Base-by-base conservation (phyloP, 2,797 vertebrate genomes). In the Pipistrellus pipistrellus region DNA sequence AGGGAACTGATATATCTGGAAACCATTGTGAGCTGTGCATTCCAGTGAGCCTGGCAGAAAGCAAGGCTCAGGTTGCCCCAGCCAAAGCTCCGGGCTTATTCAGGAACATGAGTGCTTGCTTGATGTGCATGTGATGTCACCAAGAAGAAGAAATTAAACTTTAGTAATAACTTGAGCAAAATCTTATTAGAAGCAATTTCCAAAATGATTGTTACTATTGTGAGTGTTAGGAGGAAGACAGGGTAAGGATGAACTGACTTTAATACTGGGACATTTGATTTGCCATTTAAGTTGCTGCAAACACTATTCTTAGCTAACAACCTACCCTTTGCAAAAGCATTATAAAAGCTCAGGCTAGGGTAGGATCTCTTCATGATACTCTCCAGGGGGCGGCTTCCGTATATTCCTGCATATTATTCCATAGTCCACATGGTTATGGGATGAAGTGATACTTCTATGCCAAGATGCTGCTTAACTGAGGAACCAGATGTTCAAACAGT, bases 1-100 rank as follows among this genome's bases (percentile, higher is more conserved):
- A 93, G 77, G 90, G 84, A 91, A 35, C 84, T 14, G 84, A 80
- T 38, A 27, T 41, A 90, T 96, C 94, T 95, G 97, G 93, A 96
- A 96, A 93, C 53, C 84, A 91, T 89, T 95, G 96, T 75, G 77
- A 71, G 51, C 13, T 8, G 44, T 55, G 20, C 94, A 91, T 93
- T 91, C 93, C 91, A 86, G 32, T 1, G 75, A 35, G 51, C 68
- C 41, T 35, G 84, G 95, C 77, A 90, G 93, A 96, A 91, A 85
- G 77, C 55, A 59, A 35, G 81, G n/a, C 87, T 96, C 84, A 32
- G 77, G 51, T 59, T 75, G 51, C 85, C 68, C 80, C 21, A 53
- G 81, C 32, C 88, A 85, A 89, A 71, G 84, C 18, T 35, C 20
- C 23, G 66, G 35, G 46, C 66, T 81, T 62, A 76, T 72, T 72